Conservation (phyloP, 2,797 vertebrate species). For the Gadopsis marmoratus region DNA sequence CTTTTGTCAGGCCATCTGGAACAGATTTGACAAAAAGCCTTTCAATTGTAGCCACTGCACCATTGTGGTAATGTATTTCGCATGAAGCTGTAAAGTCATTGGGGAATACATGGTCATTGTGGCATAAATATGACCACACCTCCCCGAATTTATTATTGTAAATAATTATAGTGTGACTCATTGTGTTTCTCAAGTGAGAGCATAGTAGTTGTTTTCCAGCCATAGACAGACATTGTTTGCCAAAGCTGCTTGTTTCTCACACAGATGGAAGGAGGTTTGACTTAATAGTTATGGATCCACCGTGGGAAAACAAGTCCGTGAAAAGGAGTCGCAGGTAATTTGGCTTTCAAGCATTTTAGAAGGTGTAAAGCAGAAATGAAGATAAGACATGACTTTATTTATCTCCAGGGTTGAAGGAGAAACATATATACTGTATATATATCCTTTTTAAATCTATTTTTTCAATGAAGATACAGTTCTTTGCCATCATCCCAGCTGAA, state of each 20-base stretch:
- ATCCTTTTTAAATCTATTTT: neutral
- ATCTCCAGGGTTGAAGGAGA: neutral
- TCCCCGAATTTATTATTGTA: neutral
- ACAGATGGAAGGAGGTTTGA: constrained; percentile 89
- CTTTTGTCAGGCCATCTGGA: neutral
- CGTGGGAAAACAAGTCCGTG: constrained; percentile 98
- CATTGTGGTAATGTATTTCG: neutral
- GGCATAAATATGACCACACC: neutral
- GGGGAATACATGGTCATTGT: neutral
- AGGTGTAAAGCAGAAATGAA: neutral
- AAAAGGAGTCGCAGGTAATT: constrained; percentile 94
- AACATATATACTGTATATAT: too few species aligned
- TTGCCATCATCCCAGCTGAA: constrained; percentile 91
- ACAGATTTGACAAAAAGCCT: neutral
- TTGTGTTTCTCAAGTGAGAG: constrained; percentile 1
- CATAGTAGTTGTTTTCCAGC: neutral
- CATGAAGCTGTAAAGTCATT: neutral
- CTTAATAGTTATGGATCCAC: constrained; percentile 94
- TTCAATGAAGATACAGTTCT: constrained; percentile 86
- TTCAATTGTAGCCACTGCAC: neutral
- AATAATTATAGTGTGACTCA: constrained; percentile 4
- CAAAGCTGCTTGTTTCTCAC: constrained; percentile 51
- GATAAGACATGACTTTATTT: neutral
- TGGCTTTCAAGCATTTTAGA: neutral
- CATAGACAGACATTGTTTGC: neutral